A percentile compares a stretch with the other conserved stretches of the same genome.
Conservation (phyloP, 1,140 invertebrate species). For the Caenorhabditis tropicalis region DNA sequence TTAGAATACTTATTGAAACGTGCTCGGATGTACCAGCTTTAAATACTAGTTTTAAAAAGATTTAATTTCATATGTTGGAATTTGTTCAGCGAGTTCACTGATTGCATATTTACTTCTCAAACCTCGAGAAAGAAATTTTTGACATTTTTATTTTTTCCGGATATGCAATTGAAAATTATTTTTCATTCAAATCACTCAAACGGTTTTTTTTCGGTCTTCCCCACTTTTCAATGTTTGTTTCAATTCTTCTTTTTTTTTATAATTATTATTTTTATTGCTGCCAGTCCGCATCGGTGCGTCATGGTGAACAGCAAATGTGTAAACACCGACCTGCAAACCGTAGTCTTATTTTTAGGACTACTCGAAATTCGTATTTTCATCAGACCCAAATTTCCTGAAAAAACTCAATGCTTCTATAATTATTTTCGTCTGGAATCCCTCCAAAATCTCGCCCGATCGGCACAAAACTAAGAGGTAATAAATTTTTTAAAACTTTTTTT, state of each 20-base stretch:
- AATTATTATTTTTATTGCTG: too few relatives aligned
- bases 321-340: neutral
- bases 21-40: too few relatives aligned
- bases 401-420: slow-evolving; percentile 37
- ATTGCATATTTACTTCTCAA: too few relatives aligned
- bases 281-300: neutral
- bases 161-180: too few relatives aligned
- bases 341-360: slow-evolving; percentile 28
- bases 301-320: neutral
- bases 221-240: neutral
- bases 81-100: too few relatives aligned
- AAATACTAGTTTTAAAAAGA: too few relatives aligned
- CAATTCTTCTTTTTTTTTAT: neutral
- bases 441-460: slow-evolving; percentile 13
- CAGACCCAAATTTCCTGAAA: neutral
- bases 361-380: slow-evolving; percentile 13
- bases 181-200: too few relatives aligned
- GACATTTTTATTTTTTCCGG: too few relatives aligned
- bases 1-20: too few relatives aligned
- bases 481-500: neutral
- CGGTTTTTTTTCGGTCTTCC: neutral
- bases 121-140: too few relatives aligned
- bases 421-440: neutral
- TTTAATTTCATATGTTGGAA: too few relatives aligned
- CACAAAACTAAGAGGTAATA: slow-evolving; percentile 1